Evolutionary conservation across 2,797 vertebrate species (phyloP), one percentile per base, ranked within the genome.

Genomic region (Carapus acus): DNA sequence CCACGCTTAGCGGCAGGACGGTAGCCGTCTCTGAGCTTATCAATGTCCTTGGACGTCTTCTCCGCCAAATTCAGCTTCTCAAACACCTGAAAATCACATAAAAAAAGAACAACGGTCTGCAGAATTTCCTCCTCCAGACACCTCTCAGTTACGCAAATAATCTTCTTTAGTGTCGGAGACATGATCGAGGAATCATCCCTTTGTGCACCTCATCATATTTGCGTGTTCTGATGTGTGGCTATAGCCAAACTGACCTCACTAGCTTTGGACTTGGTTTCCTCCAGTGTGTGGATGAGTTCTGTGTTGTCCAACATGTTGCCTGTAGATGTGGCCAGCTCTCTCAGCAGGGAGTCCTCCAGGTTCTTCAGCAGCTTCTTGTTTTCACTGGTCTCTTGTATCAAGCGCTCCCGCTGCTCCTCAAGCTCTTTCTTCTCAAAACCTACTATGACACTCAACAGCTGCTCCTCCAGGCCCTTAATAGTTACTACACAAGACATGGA

Each of bases 251-350:
- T 62, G 42, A 96, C 96, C 93, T 98, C 95, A 0, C 55, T 88
- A 65, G 93, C 92, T 82, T 97, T 98, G 62, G 88, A 82, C 69
- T 98, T 98, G 13, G 94, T 95, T 72, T 96, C 90, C 54, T 99
- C 94, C 64, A 98, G 73, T 0, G 93, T 98, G 4, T 90, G 57
- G 57, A 99, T 86, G 54, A 99, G 85, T 76, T 98, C 95, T 19
- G 86, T 89, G 0, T 97, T 98, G 76, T 99, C 96, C 80, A 99
- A 47, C 93, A 98, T 98, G 85, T 98, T 98, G 40, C 96, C 96
- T 0, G 91, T 92, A 72, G 92, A 97, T 3, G 91, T 92, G 1
- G 93, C 90, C 70, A 99, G 81, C 27, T 96, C 94, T 19, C 89
- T 87, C 16, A 99, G 88, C 44, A 98, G 88, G 0, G 93, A 93